Evolutionary conservation across 92 coral and sea anemone genomes (phyloP), one percentile per base, ranked within the genome.

Genomic region (Anthopleura xanthogrammica): DNA sequence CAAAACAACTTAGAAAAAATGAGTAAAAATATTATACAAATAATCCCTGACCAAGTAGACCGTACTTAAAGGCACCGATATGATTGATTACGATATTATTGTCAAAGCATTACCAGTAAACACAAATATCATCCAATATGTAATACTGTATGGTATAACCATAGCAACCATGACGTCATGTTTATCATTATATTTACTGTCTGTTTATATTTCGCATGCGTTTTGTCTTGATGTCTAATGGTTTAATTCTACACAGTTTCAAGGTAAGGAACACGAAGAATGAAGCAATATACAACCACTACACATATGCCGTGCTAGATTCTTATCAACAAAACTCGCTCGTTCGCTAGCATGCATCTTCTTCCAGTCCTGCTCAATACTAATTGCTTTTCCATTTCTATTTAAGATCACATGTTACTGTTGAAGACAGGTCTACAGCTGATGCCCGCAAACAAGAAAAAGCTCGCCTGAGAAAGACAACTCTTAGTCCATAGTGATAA

Each of bases 391-490:
- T 57, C 24, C 24, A 29, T 54, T 29, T 13, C 74, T 14, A 19
- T 82, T 79, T 16, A 24, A 66, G 52, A 72, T 74, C 76, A 48
- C 77, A 81, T 66, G 86, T 79, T 6, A 86, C 76, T n/a, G 66
- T 80, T 13, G 93, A 90, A 24, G 68, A 84, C 79, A 90, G 86
- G 17, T 83, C 80, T 60, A 84, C 83, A n/a, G 70, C 88, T 79
- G 76, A 86, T 20, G 88, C 80, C 40, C 85, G 87, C 24, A 85
- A 90, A 60, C 64, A 84, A 41, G 93, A 86, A 3, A 83, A 74
- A 56, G 78, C 88, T 55, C 88, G 93, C 40, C 82, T 90, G 84
- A 84, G 93, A 71, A 84, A 84, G 84, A 72, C 82, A 23, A 41
- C 70, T 77, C 13, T 55, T 10, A 11, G n/a, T 64, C 72, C 72